Evolutionary conservation across 2,888 invertebrate species (phyloP).

Genomic region (Cephus nigrinus): DNA sequence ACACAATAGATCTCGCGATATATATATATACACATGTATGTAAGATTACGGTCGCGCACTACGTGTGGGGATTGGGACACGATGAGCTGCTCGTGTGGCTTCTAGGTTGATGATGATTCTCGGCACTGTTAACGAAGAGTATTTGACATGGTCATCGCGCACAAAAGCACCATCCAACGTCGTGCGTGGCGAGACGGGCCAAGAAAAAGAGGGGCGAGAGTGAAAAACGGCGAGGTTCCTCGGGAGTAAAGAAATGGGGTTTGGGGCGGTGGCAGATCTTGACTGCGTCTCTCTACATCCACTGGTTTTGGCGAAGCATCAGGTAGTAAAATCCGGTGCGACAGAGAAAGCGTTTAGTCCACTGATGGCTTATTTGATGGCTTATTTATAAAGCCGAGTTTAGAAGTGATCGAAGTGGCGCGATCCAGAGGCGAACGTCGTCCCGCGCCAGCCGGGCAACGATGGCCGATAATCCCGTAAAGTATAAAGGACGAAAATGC

Average conservation of each 20-base stretch:
- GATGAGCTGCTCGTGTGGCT: slow-evolving; percentile 1
- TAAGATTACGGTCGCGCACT: slow-evolving; percentile 19
- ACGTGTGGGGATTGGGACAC: slow-evolving; percentile 5
- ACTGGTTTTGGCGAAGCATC: neutral
- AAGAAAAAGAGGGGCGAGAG: neutral
- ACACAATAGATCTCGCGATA: slow-evolving; percentile 24
- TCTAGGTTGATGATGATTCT: slow-evolving; percentile 8
- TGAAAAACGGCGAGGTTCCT: neutral
- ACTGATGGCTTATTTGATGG: neutral
- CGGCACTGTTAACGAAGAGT: slow-evolving; percentile 25
- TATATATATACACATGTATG: slow-evolving; percentile 12
- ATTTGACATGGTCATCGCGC: slow-evolving; percentile 29
- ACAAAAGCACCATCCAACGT: slow-evolving; percentile 14
- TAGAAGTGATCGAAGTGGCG: neutral
- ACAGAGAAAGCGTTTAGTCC: neutral
- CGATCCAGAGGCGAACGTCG: neutral
- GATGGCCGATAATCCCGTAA: neutral
- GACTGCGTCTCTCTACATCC: neutral
- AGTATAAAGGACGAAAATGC: neutral
- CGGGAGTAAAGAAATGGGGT: neutral
- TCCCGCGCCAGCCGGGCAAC: neutral
- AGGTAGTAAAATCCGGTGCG: neutral
- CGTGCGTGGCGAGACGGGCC: neutral
- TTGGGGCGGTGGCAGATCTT: neutral
- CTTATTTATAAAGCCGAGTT: neutral